phyloP scores from a whole-genome alignment of 1,140 invertebrate species.

The Nasonia vitripennis region DNA sequence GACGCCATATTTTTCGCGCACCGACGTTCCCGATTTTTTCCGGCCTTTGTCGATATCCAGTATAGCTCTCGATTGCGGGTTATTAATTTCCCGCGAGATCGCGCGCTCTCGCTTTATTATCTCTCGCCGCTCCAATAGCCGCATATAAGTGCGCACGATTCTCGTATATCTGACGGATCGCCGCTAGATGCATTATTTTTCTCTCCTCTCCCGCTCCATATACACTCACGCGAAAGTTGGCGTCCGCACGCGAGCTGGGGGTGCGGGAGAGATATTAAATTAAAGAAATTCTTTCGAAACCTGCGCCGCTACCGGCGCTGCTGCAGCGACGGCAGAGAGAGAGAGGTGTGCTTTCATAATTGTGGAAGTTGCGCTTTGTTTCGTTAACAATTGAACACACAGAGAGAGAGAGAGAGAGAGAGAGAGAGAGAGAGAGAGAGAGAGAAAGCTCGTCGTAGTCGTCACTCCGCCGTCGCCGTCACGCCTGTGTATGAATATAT shows the following conservation, averaged over 20 bases:
- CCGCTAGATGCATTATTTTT: background rate
- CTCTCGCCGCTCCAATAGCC: background rate
- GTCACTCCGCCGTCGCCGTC: background rate
- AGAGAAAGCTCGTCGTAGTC: background rate
- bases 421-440: too few species aligned
- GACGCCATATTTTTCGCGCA: slow-evolving; percentile 10
- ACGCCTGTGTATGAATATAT: slow-evolving; percentile 7
- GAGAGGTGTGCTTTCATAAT: slow-evolving; percentile 42
- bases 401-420: background rate
- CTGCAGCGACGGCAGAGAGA: background rate
- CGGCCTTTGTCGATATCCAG: slow-evolving; percentile 5
- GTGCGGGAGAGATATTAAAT: slow-evolving; percentile 41
- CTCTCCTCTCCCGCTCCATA: background rate
- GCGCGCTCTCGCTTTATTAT: background rate
- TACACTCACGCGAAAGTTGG: background rate
- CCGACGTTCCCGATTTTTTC: background rate
- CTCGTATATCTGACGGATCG: background rate
- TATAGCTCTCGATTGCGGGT: background rate
- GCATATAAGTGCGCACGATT: background rate
- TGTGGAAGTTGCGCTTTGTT: slow-evolving; percentile 46
- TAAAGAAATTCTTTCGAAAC: slow-evolving; percentile 47
- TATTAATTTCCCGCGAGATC: slow-evolving; percentile 14
- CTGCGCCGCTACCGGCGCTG: too few species aligned
- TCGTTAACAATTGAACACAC: slow-evolving; percentile 47
- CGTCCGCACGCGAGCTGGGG: background rate